phyloP scores from a whole-genome alignment of 2,797 vertebrate species.

The Amblyraja radiata region DNA sequence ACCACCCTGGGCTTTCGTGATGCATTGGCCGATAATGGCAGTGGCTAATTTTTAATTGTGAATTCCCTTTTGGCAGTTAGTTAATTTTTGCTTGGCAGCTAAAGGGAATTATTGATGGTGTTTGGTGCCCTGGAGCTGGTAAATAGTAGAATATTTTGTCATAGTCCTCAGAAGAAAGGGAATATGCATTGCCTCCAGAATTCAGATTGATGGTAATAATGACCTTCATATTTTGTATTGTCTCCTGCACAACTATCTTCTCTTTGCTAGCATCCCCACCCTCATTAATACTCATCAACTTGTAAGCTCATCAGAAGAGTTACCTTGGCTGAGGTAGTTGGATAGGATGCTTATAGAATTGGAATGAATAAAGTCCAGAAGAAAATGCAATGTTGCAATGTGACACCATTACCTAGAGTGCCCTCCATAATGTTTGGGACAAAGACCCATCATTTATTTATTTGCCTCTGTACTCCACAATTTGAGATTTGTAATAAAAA shows the following conservation, averaged over 20 bases:
- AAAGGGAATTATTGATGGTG: neutral
- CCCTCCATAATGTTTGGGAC: too few species aligned
- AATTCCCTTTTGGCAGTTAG: neutral
- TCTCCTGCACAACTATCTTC: neutral
- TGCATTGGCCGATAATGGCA: neutral
- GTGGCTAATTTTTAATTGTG: neutral
- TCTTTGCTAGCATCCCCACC: too few species aligned
- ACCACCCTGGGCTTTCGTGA: neutral
- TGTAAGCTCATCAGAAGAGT: neutral
- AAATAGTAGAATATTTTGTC: neutral
- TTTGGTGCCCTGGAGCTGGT: neutral
- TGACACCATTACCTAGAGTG: neutral
- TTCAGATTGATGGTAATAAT: neutral
- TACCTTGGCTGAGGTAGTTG: neutral
- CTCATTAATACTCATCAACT: neutral
- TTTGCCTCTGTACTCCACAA: too few species aligned
- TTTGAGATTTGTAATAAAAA: too few species aligned
- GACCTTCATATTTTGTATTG: neutral
- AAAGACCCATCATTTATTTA: too few species aligned
- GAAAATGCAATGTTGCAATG: neutral
- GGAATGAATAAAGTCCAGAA: neutral
- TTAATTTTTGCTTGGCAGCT: neutral
- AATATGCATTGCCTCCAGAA: neutral
- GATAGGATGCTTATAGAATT: neutral
- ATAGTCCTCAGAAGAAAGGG: neutral